Conservation (phyloP, 1,140 invertebrate genomes). For the Cataglyphis hispanica region DNA sequence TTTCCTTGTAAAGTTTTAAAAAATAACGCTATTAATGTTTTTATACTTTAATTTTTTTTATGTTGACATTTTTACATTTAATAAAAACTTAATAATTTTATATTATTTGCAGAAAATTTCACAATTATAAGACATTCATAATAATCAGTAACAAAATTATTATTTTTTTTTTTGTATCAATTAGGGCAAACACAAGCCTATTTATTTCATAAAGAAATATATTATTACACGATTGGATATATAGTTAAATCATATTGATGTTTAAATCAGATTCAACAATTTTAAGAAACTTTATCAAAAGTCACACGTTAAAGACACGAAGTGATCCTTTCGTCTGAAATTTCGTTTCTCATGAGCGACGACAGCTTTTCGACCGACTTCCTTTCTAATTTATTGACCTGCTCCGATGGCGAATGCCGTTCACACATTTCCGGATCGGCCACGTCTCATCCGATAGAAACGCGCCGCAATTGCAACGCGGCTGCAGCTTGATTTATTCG, state of each 20-base stretch:
- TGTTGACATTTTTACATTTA: no score
- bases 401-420: slow-evolving; percentile 2
- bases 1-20: background rate
- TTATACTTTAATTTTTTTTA: background rate
- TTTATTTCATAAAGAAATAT: background rate
- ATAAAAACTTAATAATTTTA: no score
- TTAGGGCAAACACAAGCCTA: background rate
- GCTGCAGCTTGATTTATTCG: background rate
- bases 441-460: slow-evolving; percentile 7
- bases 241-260: background rate
- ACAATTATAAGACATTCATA: background rate
- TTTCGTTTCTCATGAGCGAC: slow-evolving; percentile 7
- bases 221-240: background rate
- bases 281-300: background rate
- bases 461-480: slow-evolving; percentile 31
- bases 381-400: slow-evolving; percentile 60
- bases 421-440: slow-evolving; percentile 23
- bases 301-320: background rate
- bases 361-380: slow-evolving; percentile 43
- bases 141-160: background rate
- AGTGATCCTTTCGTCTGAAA: background rate
- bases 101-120: background rate
- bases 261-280: background rate
- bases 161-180: background rate
- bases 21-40: background rate